Conservation (phyloP, 2,113 vertebrate species). For the Maylandia zebra region DNA sequence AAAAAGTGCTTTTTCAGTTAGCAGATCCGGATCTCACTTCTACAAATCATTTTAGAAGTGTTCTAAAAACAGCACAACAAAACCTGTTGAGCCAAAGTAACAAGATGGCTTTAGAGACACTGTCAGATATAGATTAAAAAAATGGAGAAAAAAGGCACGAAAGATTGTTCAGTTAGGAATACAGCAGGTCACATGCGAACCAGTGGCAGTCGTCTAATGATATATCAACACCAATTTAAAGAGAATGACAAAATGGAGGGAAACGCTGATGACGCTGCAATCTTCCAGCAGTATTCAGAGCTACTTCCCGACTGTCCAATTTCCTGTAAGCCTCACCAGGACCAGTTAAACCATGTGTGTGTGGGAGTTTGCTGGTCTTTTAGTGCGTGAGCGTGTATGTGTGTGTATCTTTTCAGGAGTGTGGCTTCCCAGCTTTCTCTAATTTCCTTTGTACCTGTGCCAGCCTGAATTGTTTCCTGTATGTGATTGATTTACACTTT, state of each 20-base stretch:
- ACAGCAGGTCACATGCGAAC: neutral
- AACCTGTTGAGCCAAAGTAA: neutral
- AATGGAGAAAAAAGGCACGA: neutral
- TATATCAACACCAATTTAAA: conserved; percentile 34
- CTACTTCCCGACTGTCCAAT: conserved; percentile 51
- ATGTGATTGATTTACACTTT: conserved; percentile 55
- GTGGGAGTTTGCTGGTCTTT: neutral
- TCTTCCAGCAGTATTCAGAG: conserved; percentile 22
- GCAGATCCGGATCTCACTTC: rapidly evolving
- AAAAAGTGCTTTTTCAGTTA: neutral
- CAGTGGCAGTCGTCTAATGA: neutral
- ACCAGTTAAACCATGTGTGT: neutral
- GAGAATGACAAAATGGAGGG: neutral
- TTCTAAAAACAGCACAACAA: neutral
- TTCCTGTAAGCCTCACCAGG: conserved; percentile 33
- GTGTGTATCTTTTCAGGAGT: neutral
- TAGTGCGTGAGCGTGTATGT: neutral
- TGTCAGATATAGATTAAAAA: rapidly evolving
- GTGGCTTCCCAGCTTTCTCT: conserved; percentile 20
- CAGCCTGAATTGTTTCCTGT: conserved; percentile 47
- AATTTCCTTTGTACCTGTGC: conserved; percentile 61
- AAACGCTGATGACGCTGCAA: conserved; percentile 16
- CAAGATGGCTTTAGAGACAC: neutral
- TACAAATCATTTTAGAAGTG: neutral
- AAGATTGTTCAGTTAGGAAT: neutral